Evolutionary conservation across 2,113 vertebrate species (phyloP), one percentile per base, ranked within the genome.

Genomic region (Chaetodon trifascialis): DNA sequence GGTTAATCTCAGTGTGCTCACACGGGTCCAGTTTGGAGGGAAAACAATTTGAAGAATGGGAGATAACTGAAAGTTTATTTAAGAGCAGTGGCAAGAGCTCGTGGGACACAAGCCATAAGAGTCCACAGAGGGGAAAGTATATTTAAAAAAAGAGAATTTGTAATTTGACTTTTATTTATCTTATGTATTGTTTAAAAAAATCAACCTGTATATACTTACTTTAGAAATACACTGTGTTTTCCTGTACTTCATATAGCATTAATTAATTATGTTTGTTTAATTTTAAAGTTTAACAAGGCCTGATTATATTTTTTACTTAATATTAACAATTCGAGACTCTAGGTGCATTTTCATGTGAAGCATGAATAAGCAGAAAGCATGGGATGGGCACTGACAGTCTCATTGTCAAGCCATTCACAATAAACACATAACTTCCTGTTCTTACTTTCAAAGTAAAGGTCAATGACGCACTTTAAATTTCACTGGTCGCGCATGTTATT

Each of bases 361-460:
- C 81, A 88, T 94, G 93, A 94, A 89, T 92, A 93, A 91, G 90
- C 91, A 92, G 56, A 93, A 91, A 86, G 15, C n/a, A 66, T 64
- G 81, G 83, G 83, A 81, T 82, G 84, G 85, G 73, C 76, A 11
- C 19, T 25, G 66, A 36, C 3, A 6, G 19, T 17, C n/a, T 71
- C 9, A 19, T 1, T 0, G 74, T 63, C 11, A 88, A 88, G 69
- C 9, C 0, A 23, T 0, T 2, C 6, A 15, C 4, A 34, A 15
- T n/a, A 47, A 66, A 72, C 23, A 11, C 1, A 4, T 5, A 1
- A 79, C 65, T 64, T 91, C 82, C 83, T 36, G 25, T 40, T 0
- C 0, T 0, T 0, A 3, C 15, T 77, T 90, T 89, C 88, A 84
- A 34, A 90, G 1, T 87, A 84, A 89, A 82, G 0, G 14, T 11